Conservation (phyloP, 2,888 invertebrate species). For the Keiferia lycopersicella region DNA sequence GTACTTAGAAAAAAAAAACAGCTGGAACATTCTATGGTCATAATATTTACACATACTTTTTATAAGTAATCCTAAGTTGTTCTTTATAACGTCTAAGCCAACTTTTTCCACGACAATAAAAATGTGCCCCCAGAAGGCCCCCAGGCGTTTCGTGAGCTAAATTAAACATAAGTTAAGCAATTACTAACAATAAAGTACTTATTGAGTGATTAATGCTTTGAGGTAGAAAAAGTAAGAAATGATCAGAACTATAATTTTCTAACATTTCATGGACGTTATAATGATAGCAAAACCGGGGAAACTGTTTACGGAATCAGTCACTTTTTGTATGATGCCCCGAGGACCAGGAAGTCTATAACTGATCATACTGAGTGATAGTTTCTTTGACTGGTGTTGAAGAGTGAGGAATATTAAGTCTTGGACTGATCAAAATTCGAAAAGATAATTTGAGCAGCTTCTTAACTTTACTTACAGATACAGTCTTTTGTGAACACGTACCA, state of each 20-base stretch:
- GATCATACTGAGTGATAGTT: not conserved
- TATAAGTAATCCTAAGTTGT: not conserved
- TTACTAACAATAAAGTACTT: conserved; percentile 9
- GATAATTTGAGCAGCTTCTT: too few species aligned
- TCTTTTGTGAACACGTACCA: too few species aligned
- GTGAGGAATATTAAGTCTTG: too few species aligned
- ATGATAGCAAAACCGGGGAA: conserved; percentile 36
- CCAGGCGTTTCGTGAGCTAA: conserved; percentile 7
- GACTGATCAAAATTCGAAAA: too few species aligned
- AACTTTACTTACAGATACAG: too few species aligned
- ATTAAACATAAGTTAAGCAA: conserved; percentile 14
- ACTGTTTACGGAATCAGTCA: not conserved
- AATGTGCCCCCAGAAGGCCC: not conserved
- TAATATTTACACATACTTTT: not conserved
- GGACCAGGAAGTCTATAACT: not conserved
- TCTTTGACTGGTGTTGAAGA: not conserved
- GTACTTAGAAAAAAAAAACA: not conserved
- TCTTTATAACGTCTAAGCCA: not conserved
- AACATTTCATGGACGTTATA: conserved; percentile 38
- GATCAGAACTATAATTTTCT: conserved; percentile 35
- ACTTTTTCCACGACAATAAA: not conserved
- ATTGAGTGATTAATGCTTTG: conserved; percentile 19
- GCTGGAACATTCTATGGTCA: conserved; percentile 2
- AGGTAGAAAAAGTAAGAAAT: conserved; percentile 17
- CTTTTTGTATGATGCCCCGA: conserved; percentile 1